These are phyloP conservation scores for Sander vitreus DNA, from an alignment of 2,113 vertebrate species.

Conservation along the genomic window DNA sequence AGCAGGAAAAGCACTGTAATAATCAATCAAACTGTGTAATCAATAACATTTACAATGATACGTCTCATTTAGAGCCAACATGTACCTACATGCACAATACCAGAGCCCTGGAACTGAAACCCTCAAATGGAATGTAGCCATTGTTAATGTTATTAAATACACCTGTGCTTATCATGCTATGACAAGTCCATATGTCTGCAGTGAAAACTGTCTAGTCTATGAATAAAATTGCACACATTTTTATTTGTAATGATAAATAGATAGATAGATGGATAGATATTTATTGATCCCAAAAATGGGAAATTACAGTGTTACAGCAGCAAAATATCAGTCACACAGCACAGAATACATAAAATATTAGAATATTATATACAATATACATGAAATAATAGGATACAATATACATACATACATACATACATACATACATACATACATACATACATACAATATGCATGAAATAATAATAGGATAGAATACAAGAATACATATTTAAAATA, in stretches of 20 bases:
- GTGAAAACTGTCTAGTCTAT: neutral
- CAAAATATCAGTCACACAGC: too few relatives aligned
- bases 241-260: neutral
- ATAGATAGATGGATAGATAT: too few relatives aligned
- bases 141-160: neutral
- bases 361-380: too few relatives aligned
- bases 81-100: neutral
- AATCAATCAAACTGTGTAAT: neutral
- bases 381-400: too few relatives aligned
- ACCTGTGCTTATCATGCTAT: neutral
- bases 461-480: too few relatives aligned
- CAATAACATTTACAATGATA: neutral
- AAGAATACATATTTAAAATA: too few relatives aligned
- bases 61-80: neutral
- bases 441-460: too few relatives aligned
- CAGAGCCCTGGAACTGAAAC: neutral
- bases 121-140: neutral
- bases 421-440: too few relatives aligned
- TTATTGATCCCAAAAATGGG: too few relatives aligned
- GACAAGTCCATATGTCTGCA: neutral
- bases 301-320: too few relatives aligned
- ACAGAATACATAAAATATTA: too few relatives aligned
- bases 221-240: neutral
- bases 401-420: too few relatives aligned
- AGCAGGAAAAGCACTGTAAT: neutral